Conservation (phyloP, 2,797 vertebrate species). For the Neomorphus geoffroyi region DNA sequence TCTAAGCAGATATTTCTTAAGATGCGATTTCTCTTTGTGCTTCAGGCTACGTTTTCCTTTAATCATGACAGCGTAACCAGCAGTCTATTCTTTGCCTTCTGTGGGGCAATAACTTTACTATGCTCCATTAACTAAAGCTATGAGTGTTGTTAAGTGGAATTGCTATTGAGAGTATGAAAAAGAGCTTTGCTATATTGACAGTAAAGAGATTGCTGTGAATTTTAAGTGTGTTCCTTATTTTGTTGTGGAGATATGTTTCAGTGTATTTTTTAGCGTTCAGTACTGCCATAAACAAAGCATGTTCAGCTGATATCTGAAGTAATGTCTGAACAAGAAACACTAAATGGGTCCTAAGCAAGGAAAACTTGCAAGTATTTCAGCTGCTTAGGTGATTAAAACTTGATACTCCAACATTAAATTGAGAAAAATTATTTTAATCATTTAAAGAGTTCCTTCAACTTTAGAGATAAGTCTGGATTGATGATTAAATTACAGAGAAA, state of each 20-base stretch:
- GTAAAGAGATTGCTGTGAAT: background rate
- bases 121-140: slow-evolving; percentile 5
- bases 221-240: background rate
- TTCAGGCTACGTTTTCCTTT: slow-evolving; percentile 16
- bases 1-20: background rate
- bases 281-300: background rate
- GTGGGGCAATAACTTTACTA: background rate
- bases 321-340: background rate
- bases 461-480: background rate
- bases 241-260: background rate
- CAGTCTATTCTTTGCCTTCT: background rate
- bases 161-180: background rate
- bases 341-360: background rate
- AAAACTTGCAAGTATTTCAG: background rate
- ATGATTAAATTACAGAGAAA: slow-evolving; percentile 23
- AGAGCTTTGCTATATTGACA: background rate
- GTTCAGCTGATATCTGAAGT: background rate
- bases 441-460: background rate
- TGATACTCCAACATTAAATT: background rate
- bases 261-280: background rate
- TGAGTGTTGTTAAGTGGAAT: background rate
- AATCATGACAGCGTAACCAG: background rate
- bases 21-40: background rate
- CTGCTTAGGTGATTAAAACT: background rate
- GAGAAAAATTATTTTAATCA: background rate